Base-by-base conservation (phyloP, 2,797 vertebrate genomes). In the Pangasius macronema region DNA sequence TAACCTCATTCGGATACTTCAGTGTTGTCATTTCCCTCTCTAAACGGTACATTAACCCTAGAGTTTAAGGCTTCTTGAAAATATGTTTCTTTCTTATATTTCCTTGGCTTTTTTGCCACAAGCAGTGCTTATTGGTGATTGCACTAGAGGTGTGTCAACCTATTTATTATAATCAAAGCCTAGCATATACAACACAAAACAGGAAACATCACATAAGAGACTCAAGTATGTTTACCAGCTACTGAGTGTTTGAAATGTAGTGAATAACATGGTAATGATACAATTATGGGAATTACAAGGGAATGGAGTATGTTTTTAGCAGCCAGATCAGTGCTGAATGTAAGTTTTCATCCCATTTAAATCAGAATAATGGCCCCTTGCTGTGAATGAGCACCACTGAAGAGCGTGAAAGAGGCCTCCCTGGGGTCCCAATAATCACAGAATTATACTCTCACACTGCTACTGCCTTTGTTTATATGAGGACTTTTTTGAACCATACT, bases 211-310 rank as follows among this genome's bases (percentile, higher is more conserved):
- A 46, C 30, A 24, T 10, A 42, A 88, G 89, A 88, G 85, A 83
- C 84, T 88, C 88, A 88, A 90, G 86, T 90, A 73, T 18, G 59
- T 85, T 89, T 68, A 91, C 90, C 86, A 88, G 91, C 93, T 91
- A 88, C 90, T 91, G 92, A 92, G 87, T 91, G 89, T 93, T 87
- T 90, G 92, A 92, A 93, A 93, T 93, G 93, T 91, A 90, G 89
- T 92, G 89, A 94, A 93, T 91, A 87, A 90, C 81, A 86, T 39
- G 13, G 82, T 91, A 91, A 91, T 90, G 89, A 90, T 57, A 92
- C 91, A 94, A 93, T 95, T 95, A 94, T 92, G 91, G 88, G 89
- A 92, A 93, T 93, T 95, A 93, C 87, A 85, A 91, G 89, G 83
- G 90, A 91, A 89, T 49, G 65, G 89, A 85, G 30, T 87, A 89